Percentiles rank a stretch among this genome's conserved stretches.
Evolutionary conservation across 1,140 invertebrate species (phyloP).

Genomic region (Papilio aristodemus): DNA sequence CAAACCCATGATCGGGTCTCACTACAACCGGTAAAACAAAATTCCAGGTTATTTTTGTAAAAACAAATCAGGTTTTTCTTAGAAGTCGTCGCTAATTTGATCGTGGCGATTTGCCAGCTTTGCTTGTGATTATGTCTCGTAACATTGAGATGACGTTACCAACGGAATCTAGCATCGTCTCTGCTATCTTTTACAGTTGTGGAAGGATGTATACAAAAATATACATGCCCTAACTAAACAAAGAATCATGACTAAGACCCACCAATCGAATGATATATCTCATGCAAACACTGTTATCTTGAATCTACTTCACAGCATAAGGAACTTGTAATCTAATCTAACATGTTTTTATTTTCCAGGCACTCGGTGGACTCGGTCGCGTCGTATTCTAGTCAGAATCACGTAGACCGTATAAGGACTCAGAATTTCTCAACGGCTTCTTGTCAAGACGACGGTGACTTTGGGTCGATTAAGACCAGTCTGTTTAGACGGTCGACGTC

Average conservation of each 20-base stretch:
- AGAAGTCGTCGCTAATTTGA: constrained; percentile 20
- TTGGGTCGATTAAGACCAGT: constrained; percentile 75
- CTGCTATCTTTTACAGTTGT: neutral
- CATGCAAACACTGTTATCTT: constrained; percentile 61
- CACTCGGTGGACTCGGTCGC: constrained; percentile 81
- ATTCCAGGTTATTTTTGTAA: constrained; percentile 4
- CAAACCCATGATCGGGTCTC: no score
- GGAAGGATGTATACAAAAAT: neutral
- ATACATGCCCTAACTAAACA: neutral
- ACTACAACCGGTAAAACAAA: neutral
- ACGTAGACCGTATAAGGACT: constrained; percentile 80
- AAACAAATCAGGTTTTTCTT: constrained; percentile 3
- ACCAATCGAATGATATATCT: constrained; percentile 42
- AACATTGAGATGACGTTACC: constrained; percentile 8
- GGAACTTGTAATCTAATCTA: constrained; percentile 62
- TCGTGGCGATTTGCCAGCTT: constrained; percentile 38
- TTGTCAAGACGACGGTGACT: constrained; percentile 76
- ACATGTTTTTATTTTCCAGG: constrained; percentile 66
- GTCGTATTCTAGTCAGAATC: constrained; percentile 81
- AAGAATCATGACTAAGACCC: constrained; percentile 27
- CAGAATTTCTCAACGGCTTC: constrained; percentile 78
- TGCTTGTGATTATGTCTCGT: constrained; percentile 35
- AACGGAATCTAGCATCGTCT: neutral
- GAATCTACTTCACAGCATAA: constrained; percentile 27
- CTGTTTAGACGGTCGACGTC: constrained; percentile 75